Evolutionary conservation across 2,797 vertebrate genomes (phyloP).

Genomic region (Galago senegalensis): DNA sequence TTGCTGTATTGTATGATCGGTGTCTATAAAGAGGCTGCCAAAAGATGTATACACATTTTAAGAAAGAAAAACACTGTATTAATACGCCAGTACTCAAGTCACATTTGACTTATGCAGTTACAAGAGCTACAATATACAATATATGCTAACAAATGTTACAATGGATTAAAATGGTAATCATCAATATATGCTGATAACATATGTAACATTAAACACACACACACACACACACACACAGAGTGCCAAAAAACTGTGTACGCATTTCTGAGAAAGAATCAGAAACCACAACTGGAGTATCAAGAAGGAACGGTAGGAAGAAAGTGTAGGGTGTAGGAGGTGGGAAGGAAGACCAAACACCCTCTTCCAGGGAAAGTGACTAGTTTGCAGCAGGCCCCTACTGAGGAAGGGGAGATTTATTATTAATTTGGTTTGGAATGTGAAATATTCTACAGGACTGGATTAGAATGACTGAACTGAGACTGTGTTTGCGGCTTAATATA

Average conservation of each 20-base stretch:
- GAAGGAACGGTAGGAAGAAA: neutral
- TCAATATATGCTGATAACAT: too few relatives aligned
- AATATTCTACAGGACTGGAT: constrained; percentile 2
- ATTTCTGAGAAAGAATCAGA: neutral
- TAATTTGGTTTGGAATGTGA: constrained; percentile 29
- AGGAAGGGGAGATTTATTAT: neutral
- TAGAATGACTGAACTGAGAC: constrained; percentile 18
- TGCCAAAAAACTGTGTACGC: too few relatives aligned
- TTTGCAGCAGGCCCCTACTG: neutral
- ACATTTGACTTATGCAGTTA: too few relatives aligned
- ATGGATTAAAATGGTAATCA: too few relatives aligned
- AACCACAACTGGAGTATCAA: neutral
- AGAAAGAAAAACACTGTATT: too few relatives aligned
- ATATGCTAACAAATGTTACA: too few relatives aligned
- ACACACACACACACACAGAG: too few relatives aligned
- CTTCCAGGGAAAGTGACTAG: neutral
- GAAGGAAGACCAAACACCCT: neutral
- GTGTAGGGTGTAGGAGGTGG: neutral
- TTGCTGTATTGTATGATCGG: constrained; percentile 31
- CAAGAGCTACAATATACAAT: too few relatives aligned
- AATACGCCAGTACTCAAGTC: too few relatives aligned
- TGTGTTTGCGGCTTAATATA: neutral
- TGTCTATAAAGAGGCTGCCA: too few relatives aligned
- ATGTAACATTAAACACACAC: too few relatives aligned
- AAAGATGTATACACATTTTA: too few relatives aligned